Evolutionary conservation across 2,113 vertebrate species (phyloP).

Genomic region (Probosciger aterrimus): DNA sequence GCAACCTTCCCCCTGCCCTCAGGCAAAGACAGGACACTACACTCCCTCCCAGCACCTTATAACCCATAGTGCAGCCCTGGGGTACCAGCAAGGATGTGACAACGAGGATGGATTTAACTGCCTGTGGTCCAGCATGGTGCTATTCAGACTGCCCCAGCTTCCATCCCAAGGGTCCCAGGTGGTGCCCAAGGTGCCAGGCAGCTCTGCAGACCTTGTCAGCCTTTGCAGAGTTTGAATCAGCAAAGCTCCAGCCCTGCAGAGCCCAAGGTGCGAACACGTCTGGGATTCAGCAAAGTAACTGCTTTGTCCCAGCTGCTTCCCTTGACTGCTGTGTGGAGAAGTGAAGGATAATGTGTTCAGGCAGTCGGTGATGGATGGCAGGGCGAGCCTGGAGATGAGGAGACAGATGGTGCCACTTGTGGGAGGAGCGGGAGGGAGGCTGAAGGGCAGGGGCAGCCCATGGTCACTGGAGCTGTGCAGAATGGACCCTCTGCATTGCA

Average conservation of each 20-base stretch:
- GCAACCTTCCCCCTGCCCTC: background rate
- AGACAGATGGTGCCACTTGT: background rate
- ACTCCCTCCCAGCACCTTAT: background rate
- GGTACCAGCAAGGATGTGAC: background rate
- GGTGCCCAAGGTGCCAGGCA: background rate
- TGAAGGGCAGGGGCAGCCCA: background rate
- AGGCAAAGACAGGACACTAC: background rate
- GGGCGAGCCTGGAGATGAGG: background rate
- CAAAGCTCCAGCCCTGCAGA: background rate
- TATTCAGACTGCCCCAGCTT: background rate
- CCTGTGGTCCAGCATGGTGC: background rate
- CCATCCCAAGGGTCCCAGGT: background rate
- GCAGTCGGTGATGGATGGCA: constrained; percentile 14
- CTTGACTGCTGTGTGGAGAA: background rate
- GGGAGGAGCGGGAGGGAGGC: background rate
- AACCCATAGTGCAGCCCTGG: background rate
- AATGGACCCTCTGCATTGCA: background rate
- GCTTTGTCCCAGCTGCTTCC: background rate
- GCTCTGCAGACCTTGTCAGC: accelerated
- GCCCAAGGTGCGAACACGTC: accelerated
- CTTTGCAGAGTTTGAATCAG: background rate
- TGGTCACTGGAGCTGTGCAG: background rate
- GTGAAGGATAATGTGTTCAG: constrained; percentile 1
- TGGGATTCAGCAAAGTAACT: background rate
- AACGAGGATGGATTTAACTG: background rate